Conservation (phyloP, 2,113 vertebrate species). For the Callochromis pleurospilus region DNA sequence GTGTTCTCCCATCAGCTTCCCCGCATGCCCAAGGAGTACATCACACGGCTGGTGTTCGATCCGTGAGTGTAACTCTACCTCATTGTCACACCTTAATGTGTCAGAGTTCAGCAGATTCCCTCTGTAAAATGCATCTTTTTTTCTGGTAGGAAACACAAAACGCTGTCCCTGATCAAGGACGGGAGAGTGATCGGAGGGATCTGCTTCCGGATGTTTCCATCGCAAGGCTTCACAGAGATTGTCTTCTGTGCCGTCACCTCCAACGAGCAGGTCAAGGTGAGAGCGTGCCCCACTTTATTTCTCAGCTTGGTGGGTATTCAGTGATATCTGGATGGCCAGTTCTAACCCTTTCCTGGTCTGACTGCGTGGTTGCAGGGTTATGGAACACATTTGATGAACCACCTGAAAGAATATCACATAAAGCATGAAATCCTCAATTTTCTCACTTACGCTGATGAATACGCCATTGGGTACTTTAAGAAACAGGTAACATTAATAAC, state of each 20-base stretch:
- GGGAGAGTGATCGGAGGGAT: constrained; percentile 97
- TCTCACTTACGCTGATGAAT: constrained; percentile 98
- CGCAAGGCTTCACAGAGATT: constrained; percentile 97
- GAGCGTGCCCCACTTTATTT: neutral
- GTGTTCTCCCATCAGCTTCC: constrained; percentile 98
- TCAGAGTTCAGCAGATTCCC: no score
- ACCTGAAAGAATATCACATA: constrained; percentile 98
- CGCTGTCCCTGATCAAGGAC: constrained; percentile 95
- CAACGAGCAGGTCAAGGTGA: constrained; percentile 98
- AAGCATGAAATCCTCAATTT: constrained; percentile 97
- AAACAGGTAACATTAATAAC: constrained; percentile 80
- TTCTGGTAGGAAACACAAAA: constrained; percentile 91
- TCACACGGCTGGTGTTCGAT: constrained; percentile 95
- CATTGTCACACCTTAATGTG: neutral
- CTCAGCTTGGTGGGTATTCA: neutral
- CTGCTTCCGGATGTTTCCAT: constrained; percentile 98
- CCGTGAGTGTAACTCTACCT: constrained; percentile 75
- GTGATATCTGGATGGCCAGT: neutral
- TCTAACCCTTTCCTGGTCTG: neutral
- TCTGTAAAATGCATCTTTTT: neutral
- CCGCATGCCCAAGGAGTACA: constrained; percentile 98
- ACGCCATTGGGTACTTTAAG: constrained; percentile 98
- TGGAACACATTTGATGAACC: constrained; percentile 98
- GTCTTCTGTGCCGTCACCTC: constrained; percentile 98
- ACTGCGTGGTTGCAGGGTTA: constrained; percentile 78